These are phyloP conservation scores for Phymastichus coffea DNA, from an alignment of 1,140 invertebrate species.

Conservation along the genomic window DNA sequence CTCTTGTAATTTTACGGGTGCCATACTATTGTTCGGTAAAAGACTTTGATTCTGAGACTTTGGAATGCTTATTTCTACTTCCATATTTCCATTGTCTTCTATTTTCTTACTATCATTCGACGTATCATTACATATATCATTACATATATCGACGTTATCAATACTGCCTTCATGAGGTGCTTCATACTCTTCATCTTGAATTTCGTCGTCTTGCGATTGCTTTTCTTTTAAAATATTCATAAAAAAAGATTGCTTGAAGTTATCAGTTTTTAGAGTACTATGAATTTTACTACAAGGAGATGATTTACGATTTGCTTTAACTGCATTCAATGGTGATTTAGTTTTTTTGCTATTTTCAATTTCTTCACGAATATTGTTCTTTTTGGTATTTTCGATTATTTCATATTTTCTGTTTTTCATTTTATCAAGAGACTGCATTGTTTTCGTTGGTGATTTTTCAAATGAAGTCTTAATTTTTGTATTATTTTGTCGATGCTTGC, in stretches of 20 bases:
- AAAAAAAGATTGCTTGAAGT: conserved; percentile 46
- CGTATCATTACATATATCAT: too few species aligned
- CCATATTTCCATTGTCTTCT: not conserved
- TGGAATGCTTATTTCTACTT: not conserved
- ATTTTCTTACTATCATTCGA: not conserved
- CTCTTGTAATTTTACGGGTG: conserved; percentile 44
- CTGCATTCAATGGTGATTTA: not conserved
- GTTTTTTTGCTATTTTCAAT: not conserved
- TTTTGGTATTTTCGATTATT: too few species aligned
- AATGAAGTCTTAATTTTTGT: too few species aligned
- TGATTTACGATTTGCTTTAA: not conserved
- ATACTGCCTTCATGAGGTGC: too few species aligned
- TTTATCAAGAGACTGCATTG: too few species aligned
- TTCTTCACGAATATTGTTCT: not conserved
- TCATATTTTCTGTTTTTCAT: too few species aligned
- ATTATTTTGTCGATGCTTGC: too few species aligned
- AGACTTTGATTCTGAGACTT: not conserved
- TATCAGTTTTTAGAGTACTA: conserved; percentile 34
- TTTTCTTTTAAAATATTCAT: conserved; percentile 44
- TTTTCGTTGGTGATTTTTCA: too few species aligned
- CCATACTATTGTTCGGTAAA: not conserved
- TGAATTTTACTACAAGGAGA: conserved; percentile 29
- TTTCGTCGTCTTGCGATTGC: not conserved
- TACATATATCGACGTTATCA: too few species aligned
- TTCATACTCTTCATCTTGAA: conserved; percentile 1